A percentile compares a stretch with the other conserved stretches of the same genome.
These are phyloP conservation scores for Drosophila sturtevanti DNA, from an alignment of 1,140 invertebrate genomes.

Conservation along the genomic window DNA sequence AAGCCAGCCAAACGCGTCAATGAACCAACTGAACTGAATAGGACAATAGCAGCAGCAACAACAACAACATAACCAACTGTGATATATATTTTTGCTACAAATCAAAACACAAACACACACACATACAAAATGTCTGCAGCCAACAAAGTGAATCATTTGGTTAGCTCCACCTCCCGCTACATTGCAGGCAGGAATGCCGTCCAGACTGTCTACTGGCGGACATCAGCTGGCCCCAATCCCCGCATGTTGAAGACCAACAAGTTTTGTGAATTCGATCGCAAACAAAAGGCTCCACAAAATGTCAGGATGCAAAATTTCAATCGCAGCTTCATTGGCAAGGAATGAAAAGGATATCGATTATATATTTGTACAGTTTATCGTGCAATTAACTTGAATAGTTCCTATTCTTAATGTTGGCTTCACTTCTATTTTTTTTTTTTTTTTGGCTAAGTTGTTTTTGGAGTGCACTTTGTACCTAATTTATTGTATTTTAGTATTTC, in stretches of 20 bases:
- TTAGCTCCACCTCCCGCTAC: slow-evolving; percentile 87
- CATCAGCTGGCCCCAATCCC: slow-evolving; percentile 83
- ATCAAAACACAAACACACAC: background rate
- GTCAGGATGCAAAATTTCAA: slow-evolving; percentile 61
- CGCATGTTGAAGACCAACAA: slow-evolving; percentile 85
- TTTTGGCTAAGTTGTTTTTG: background rate
- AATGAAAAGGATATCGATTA: background rate
- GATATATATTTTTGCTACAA: slow-evolving; percentile 30
- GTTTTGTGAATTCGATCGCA: slow-evolving; percentile 85
- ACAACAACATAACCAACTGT: slow-evolving; percentile 44
- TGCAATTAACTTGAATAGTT: slow-evolving; percentile 38
- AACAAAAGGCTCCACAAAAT: slow-evolving; percentile 53
- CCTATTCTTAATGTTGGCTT: slow-evolving; percentile 56
- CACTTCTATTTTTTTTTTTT: background rate
- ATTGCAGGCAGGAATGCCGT: slow-evolving; percentile 88
- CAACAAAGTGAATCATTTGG: slow-evolving; percentile 84
- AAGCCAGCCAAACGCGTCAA: slow-evolving; percentile 32
- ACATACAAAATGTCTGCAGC: slow-evolving; percentile 61
- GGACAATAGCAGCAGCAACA: background rate
- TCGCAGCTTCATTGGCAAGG: slow-evolving; percentile 50
- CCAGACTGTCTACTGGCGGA: slow-evolving; percentile 89
- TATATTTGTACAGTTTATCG: background rate
- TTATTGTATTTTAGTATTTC: slow-evolving; percentile 4
- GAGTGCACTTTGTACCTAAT: background rate
- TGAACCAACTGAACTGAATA: slow-evolving; percentile 18